Conservation (phyloP, 1,140 invertebrate genomes). For the Globodera rostochiensis region DNA sequence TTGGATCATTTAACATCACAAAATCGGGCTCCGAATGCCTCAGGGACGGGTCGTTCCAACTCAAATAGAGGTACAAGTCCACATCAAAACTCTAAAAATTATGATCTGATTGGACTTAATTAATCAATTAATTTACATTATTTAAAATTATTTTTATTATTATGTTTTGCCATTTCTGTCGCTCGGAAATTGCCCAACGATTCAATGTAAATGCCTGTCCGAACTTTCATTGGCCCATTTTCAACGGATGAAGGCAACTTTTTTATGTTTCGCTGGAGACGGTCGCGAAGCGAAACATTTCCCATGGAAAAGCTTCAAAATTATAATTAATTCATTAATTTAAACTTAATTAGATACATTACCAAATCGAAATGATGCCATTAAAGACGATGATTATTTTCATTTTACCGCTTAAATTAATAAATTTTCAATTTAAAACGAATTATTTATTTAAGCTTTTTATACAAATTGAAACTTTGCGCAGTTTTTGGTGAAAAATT, state of each 20-base stretch:
- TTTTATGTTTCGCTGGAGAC: slow-evolving; percentile 37
- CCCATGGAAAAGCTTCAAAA: neutral
- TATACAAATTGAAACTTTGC: no score
- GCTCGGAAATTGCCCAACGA: slow-evolving; percentile 51
- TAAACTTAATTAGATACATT: no score
- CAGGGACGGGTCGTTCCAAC: slow-evolving; percentile 55
- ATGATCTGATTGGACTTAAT: neutral
- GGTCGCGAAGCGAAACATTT: slow-evolving; percentile 18
- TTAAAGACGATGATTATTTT: no score
- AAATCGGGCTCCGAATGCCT: slow-evolving; percentile 56
- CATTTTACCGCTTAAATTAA: neutral
- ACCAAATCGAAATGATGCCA: no score
- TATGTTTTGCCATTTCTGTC: slow-evolving; percentile 18
- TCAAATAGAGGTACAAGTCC: slow-evolving; percentile 62
- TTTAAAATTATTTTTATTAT: neutral
- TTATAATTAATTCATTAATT: neutral
- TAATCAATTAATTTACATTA: no score
- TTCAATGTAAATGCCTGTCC: slow-evolving; percentile 59
- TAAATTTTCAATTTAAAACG: neutral
- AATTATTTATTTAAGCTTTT: neutral
- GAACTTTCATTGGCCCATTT: slow-evolving; percentile 43
- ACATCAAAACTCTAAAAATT: slow-evolving; percentile 58
- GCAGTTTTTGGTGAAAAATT: no score
- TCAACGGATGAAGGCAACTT: slow-evolving; percentile 24
- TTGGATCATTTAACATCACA: slow-evolving; percentile 55